Conservation (phyloP, 92 coral and sea anemone genomes). For the Phymanthus crucifer region DNA sequence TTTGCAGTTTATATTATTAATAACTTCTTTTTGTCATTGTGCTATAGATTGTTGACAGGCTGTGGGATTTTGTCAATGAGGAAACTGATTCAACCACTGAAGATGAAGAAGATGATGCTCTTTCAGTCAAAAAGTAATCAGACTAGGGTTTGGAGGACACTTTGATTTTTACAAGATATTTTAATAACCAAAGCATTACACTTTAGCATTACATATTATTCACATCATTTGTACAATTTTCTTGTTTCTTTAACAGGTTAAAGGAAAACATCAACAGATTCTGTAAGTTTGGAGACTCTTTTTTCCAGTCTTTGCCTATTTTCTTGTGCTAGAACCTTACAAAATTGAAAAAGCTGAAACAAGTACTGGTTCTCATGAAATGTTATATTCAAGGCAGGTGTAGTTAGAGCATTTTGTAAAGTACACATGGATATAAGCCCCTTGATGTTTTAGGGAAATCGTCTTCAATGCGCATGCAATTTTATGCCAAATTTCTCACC, state of each 20-base stretch:
- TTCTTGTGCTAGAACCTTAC: neutral
- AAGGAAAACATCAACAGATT: conserved; percentile 90
- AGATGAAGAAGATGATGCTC: conserved; percentile 72
- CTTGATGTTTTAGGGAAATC: no score
- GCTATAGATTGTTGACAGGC: conserved; percentile 67
- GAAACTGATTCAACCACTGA: conserved; percentile 55
- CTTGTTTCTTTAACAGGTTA: conserved; percentile 43
- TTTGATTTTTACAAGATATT: no score
- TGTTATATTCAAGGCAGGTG: no score
- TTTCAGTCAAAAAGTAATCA: conserved; percentile 84
- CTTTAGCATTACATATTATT: neutral
- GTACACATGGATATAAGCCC: no score
- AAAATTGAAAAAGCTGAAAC: no score
- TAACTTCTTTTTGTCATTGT: neutral
- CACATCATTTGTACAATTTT: neutral
- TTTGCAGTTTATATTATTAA: no score
- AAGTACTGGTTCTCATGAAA: no score
- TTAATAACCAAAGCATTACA: no score
- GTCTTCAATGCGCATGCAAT: no score
- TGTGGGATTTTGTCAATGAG: conserved; percentile 91
- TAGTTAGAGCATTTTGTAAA: no score
- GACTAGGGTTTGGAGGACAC: no score
- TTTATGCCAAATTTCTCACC: no score
- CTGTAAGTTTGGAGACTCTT: conserved; percentile 55
- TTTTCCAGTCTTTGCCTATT: neutral